Percentiles rank a stretch among this genome's conserved stretches.
Evolutionary conservation across 2,888 invertebrate genomes (phyloP).

Genomic region (Vanessa cardui): DNA sequence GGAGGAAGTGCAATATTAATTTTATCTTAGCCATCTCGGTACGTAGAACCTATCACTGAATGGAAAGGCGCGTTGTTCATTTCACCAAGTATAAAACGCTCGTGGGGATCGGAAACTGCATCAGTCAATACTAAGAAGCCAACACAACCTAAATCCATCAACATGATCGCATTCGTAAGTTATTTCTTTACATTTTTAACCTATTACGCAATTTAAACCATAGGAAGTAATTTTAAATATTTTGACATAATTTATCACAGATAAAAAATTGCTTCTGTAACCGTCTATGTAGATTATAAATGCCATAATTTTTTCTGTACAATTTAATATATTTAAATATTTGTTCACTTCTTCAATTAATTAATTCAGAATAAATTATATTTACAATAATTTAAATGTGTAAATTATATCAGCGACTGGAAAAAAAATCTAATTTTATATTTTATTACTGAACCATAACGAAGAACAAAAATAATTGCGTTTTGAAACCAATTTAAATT

Average conservation of each 20-base stretch:
- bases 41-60: conserved; percentile 69
- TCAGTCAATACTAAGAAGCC: conserved; percentile 72
- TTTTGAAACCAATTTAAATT: too few species aligned
- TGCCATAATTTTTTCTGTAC: conserved; percentile 1
- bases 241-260: conserved; percentile 9
- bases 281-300: conserved; percentile 1
- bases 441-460: too few species aligned
- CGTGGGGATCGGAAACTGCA: conserved; percentile 61
- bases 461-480: too few species aligned
- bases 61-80: conserved; percentile 75
- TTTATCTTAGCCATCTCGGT: conserved; percentile 45
- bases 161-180: conserved; percentile 82
- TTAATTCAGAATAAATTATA: neutral
- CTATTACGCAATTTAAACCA: conserved; percentile 22
- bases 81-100: conserved; percentile 79
- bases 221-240: conserved; percentile 10
- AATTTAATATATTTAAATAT: neutral
- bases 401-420: too few species aligned
- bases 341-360: neutral
- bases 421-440: too few species aligned
- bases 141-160: conserved; percentile 65
- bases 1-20: conserved; percentile 1
- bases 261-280: neutral
- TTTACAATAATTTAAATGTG: too few species aligned
- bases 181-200: conserved; percentile 33